A percentile compares a stretch with the other conserved stretches of the same genome.
Evolutionary conservation across 1,140 invertebrate genomes (phyloP).

Genomic region (Drosophila murphyi): DNA sequence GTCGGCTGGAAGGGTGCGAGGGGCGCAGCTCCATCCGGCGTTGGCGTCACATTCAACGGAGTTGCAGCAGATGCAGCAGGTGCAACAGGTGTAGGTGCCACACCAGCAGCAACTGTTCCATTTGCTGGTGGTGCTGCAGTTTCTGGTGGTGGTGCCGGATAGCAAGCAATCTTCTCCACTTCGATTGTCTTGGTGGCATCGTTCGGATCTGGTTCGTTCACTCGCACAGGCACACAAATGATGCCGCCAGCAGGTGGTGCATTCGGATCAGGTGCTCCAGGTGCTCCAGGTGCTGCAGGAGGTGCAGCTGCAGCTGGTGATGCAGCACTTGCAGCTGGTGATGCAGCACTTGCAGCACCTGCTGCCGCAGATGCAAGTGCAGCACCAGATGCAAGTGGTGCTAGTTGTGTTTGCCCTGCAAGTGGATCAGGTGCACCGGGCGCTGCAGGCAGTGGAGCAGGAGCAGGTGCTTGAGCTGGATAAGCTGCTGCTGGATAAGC

Average conservation of each 20-base stretch:
- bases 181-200: constrained; percentile 77
- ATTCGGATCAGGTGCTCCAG: constrained; percentile 34
- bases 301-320: constrained; percentile 43
- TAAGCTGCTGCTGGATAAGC: constrained; percentile 79
- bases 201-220: constrained; percentile 74
- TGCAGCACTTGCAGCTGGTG: constrained; percentile 84
- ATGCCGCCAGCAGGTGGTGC: constrained; percentile 63
- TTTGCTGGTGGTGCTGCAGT: constrained; percentile 31
- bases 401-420: constrained; percentile 68
- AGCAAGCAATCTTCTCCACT: constrained; percentile 79
- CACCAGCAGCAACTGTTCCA: constrained; percentile 18
- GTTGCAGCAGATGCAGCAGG: constrained; percentile 40
- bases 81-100: not conserved
- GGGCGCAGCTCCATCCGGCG: constrained; percentile 46
- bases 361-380: constrained; percentile 35
- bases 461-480: constrained; percentile 39
- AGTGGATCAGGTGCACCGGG: constrained; percentile 55
- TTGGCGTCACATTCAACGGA: constrained; percentile 66
- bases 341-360: constrained; percentile 84
- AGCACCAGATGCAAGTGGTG: constrained; percentile 3
- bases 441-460: constrained; percentile 68
- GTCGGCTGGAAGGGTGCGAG: constrained; percentile 69
- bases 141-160: constrained; percentile 75
- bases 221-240: constrained; percentile 72
- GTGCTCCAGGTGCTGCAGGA: constrained; percentile 36